Evolutionary conservation across 2,113 vertebrate genomes (phyloP), one percentile per base, ranked within the genome.

Genomic region (Chamaea fasciata): DNA sequence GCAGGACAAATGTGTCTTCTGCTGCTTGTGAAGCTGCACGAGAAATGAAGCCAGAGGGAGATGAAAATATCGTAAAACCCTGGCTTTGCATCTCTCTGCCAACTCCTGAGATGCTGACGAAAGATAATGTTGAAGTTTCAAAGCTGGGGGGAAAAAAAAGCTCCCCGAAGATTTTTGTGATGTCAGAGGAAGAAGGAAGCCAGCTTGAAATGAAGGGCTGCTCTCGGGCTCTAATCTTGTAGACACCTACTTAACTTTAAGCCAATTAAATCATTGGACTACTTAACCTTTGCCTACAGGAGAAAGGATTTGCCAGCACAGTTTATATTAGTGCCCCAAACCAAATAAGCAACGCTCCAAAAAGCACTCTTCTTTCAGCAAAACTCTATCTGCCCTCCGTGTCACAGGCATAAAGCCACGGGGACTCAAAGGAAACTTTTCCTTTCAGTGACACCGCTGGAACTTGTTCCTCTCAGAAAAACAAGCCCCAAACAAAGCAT

Each of bases 191-290:
- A 93, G 93, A 94, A 90, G 90, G 93, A 96, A 96, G 94, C 42
- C 96, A 94, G 94, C 92, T 95, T 96, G 93, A 95, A 94, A 73
- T 31, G 84, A 70, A 93, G 93, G 93, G 83, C 95, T 92, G 86
- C 79, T 88, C 86, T 90, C 33, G 60, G 80, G 81, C 93, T 96
- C 93, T 95, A 95, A 96, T 96, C 95, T 96, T 83, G 83, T 91
- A 95, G 95, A 95, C 95, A 97, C 94, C 91, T 97, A 97, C 95
- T 97, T 96, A 97, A 96, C 94, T 96, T 93, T 95, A 96, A 96
- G 93, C 93, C 96, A 96, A 96, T 96, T 97, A 96, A 96, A 96
- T 95, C 96, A 96, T 94, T 93, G 94, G 79, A 83, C 85, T 96
- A 96, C 95, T 97, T 96, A 96, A 96, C 95, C 96, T 96, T 94